Percentiles rank a stretch among this genome's conserved stretches.
Evolutionary conservation across 2,888 invertebrate species (phyloP).

Genomic region (Disparrhopalites patrizii): DNA sequence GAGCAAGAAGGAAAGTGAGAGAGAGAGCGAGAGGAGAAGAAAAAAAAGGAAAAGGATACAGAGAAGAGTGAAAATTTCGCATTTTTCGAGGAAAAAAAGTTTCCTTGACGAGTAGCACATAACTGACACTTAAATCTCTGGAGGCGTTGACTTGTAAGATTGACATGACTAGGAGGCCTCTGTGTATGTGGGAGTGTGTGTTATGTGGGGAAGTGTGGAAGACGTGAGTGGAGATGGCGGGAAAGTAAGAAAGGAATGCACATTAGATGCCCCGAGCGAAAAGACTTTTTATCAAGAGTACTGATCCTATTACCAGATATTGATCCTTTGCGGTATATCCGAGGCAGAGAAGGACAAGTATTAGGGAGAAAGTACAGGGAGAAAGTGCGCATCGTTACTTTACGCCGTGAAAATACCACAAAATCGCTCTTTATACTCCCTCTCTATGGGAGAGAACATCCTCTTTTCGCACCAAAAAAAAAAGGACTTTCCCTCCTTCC

Average conservation of each 20-base stretch:
- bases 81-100: no score
- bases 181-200: no score
- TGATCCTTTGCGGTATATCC: constrained; percentile 2
- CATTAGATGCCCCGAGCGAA: not conserved
- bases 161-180: no score
- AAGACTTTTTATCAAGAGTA: constrained; percentile 14
- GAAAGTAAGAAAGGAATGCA: constrained; percentile 10
- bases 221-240: not conserved
- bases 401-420: no score
- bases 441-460: not conserved
- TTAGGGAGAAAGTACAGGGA: no score
- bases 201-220: not conserved
- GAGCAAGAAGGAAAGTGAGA: no score
- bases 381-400: no score
- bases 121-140: not conserved
- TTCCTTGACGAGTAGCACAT: no score
- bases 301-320: constrained; percentile 21
- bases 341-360: not conserved
- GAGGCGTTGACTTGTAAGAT: constrained; percentile 6
- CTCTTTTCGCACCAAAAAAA: not conserved
- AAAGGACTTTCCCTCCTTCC: not conserved
- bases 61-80: no score
- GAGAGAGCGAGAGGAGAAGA: no score
- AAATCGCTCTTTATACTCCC: no score
- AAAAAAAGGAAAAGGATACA: no score